Conservation (phyloP, 2,113 vertebrate species). For the Nothoprocta perdicaria region DNA sequence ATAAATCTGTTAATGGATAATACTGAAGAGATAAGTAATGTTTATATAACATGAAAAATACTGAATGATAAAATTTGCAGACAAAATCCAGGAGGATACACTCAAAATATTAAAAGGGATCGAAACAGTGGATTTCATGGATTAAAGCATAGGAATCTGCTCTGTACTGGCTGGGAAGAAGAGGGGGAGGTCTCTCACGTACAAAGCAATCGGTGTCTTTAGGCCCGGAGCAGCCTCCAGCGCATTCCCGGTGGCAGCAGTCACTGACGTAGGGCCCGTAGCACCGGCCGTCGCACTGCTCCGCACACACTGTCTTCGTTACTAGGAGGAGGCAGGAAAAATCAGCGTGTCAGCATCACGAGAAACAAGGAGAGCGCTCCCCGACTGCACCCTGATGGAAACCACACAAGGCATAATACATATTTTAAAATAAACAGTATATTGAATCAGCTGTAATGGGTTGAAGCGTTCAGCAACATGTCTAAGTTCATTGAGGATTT, state of each 20-base stretch:
- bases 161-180: neutral
- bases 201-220: conserved; percentile 98
- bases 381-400: rapidly evolving
- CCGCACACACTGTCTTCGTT: conserved; percentile 95
- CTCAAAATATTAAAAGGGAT: neutral
- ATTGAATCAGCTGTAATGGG: neutral
- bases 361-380: neutral
- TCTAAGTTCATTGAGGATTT: neutral
- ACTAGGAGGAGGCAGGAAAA: conserved; percentile 76
- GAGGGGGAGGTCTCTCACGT: conserved; percentile 56
- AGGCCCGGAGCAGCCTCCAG: conserved; percentile 93
- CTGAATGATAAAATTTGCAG: conserved; percentile 19
- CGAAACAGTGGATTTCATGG: neutral
- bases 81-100: neutral
- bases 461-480: neutral
- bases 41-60: conserved; percentile 40
- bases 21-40: conserved; percentile 49
- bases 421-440: too few relatives aligned
- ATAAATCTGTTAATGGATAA: conserved; percentile 48
- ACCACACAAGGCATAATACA: too few relatives aligned
- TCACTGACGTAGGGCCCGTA: conserved; percentile 95
- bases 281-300: conserved; percentile 96
- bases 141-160: neutral
- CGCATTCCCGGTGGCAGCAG: conserved; percentile 96
- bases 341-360: neutral